Percentiles rank a stretch among this genome's conserved stretches.
These are phyloP conservation scores for Magallana gigas DNA, from an alignment of 1,140 invertebrate species.

Conservation along the genomic window DNA sequence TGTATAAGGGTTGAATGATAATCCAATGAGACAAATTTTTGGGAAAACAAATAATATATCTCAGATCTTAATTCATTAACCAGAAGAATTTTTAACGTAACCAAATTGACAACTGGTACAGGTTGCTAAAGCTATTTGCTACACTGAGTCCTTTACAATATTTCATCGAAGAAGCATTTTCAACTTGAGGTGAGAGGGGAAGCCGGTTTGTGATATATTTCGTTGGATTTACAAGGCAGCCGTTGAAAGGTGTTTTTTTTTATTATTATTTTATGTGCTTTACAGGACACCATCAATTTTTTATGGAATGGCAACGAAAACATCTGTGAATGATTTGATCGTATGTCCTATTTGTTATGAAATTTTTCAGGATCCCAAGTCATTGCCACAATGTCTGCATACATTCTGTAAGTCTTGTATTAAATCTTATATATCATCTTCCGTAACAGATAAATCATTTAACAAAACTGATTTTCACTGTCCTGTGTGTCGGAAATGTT, in stretches of 20 bases:
- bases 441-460: background rate
- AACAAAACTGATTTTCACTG: background rate
- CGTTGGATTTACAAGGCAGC: too few species aligned
- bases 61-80: too few species aligned
- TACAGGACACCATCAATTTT: background rate
- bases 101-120: too few species aligned
- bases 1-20: background rate
- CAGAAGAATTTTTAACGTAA: too few species aligned
- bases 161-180: too few species aligned
- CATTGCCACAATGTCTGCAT: slow-evolving; percentile 8
- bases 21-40: background rate
- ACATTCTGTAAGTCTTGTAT: slow-evolving; percentile 32
- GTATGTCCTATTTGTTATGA: slow-evolving; percentile 29
- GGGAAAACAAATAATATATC: background rate
- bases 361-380: background rate
- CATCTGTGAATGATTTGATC: background rate
- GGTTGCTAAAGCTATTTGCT: too few species aligned
- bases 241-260: too few species aligned
- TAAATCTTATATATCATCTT: background rate
- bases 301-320: background rate
- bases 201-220: too few species aligned
- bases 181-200: too few species aligned
- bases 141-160: too few species aligned
- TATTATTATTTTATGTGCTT: background rate
- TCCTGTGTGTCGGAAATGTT: slow-evolving; percentile 37